phyloP scores from a whole-genome alignment of 2,888 invertebrate species.

The Eilema sororculum region DNA sequence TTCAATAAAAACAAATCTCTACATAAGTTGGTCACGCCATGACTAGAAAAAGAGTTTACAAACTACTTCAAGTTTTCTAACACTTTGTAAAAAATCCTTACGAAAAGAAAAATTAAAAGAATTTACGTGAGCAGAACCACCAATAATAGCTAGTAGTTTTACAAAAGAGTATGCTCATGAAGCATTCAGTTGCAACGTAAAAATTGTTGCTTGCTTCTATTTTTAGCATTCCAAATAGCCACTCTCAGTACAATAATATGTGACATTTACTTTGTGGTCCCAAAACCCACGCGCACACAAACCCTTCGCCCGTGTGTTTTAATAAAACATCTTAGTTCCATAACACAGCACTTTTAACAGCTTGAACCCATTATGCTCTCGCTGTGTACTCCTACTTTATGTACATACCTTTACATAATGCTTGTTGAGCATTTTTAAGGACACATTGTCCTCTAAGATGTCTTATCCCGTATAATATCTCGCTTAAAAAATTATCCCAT shows the following conservation, averaged over 20 bases:
- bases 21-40: too few species aligned
- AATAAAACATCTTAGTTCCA: slow-evolving; percentile 40
- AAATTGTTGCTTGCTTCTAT: background rate
- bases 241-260: background rate
- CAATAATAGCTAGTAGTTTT: background rate
- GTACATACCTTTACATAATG: slow-evolving; percentile 62
- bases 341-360: slow-evolving; percentile 58
- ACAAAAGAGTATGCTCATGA: background rate
- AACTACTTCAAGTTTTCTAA: too few species aligned
- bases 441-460: slow-evolving; percentile 38
- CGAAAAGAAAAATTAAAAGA: too few species aligned
- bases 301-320: slow-evolving; percentile 23
- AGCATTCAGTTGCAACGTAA: background rate
- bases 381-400: slow-evolving; percentile 70
- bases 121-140: too few species aligned
- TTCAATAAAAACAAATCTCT: too few species aligned
- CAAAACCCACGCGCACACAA: background rate
- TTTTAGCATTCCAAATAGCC: background rate
- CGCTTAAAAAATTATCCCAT: slow-evolving; percentile 24
- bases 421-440: slow-evolving; percentile 48
- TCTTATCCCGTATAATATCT: slow-evolving; percentile 21
- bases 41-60: too few species aligned
- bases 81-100: too few species aligned
- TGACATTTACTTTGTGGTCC: background rate
- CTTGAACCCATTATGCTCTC: slow-evolving; percentile 66